A percentile compares a stretch with the other conserved stretches of the same genome.
These are phyloP conservation scores for Planiliza haematocheilus DNA, from an alignment of 2,113 vertebrate species.

Conservation along the genomic window DNA sequence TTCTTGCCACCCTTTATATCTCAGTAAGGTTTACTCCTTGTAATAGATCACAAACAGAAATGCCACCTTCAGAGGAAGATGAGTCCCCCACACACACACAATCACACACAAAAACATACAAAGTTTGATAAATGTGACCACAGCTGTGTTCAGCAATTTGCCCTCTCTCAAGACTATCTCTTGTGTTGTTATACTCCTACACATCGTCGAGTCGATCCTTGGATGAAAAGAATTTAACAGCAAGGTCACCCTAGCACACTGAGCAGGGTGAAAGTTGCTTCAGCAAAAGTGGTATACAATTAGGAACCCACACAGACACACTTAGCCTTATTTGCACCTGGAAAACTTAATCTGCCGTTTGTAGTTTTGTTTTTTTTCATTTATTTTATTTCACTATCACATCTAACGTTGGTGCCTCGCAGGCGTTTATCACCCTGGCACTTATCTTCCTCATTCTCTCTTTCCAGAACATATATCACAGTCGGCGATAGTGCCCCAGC, in stretches of 20 bases:
- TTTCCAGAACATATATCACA: conserved; percentile 31
- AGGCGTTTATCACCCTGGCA: conserved; percentile 24
- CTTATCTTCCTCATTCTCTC: conserved; percentile 36
- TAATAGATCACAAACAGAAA: conserved; percentile 18
- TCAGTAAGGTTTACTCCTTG: conserved; percentile 40
- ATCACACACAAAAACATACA: background rate
- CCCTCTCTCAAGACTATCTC: conserved; percentile 3
- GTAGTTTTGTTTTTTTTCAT: conserved; percentile 5
- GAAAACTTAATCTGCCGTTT: background rate
- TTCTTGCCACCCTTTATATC: conserved; percentile 27
- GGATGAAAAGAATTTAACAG: conserved; percentile 25
- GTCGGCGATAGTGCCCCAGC: background rate
- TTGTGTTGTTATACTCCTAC: background rate
- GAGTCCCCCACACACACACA: background rate
- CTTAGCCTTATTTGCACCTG: conserved; percentile 14
- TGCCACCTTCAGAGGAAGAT: background rate
- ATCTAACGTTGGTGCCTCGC: conserved; percentile 28
- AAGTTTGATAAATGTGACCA: conserved; percentile 19
- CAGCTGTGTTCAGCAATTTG: conserved; percentile 9
- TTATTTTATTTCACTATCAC: background rate
- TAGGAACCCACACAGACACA: background rate
- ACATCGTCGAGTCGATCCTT: background rate
- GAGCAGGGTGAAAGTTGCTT: background rate
- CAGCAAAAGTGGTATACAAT: conserved; percentile 11
- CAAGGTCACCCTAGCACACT: conserved; percentile 36